Base-by-base conservation (phyloP, 2,113 vertebrate species). In the Odobenus rosmarus region DNA sequence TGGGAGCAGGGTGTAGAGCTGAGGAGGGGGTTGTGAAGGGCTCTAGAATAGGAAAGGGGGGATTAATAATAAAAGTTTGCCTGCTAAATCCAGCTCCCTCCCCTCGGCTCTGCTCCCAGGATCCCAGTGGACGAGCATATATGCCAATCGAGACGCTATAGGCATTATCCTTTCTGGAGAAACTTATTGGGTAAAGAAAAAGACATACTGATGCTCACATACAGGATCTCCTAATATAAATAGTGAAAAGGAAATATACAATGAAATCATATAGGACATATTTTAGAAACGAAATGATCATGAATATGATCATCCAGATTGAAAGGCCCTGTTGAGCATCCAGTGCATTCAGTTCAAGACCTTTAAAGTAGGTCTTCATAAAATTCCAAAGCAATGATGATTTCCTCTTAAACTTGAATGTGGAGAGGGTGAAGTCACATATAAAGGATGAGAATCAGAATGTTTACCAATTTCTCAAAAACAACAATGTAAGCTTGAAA, bases 251-350 rank as follows among this genome's bases (percentile, higher is more conserved):
- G 14, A 85, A 84, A 85, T 77, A 62, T 57, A 77, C 19, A 55
- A 76, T 74, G 39, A 55, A 67, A 55, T 79, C 12, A 67, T 12
- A 55, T 9, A 77, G 31, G 31, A 69, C 16, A 57, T 13, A 69
- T 49, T 85, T 57, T 77, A 95, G 71, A 59, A 57, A 24, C 18
- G 21, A 85, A 77, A n/a, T n/a, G n/a, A n/a, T n/a, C n/a, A n/a
- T n/a, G 12, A 49, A 46, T 15, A 67, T 46, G 28, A 24, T 8
- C n/a, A 1, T 85, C 24, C 71, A 39, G 16, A 57, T 39, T 39
- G 69, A 76, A 90, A 62, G 71, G 16, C 16, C 31, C 23, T 7
- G 4, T 3, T 62, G 26, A 61, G 26, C 26, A n/a, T 33, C 12
- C 23, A 19, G 33, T 69, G 7, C 67, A 69, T 36, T 69, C 18